A percentile compares a stretch with the other conserved stretches of the same genome.
phyloP scores from a whole-genome alignment of 2,888 invertebrate genomes.

The Petrophora chlorosata region DNA sequence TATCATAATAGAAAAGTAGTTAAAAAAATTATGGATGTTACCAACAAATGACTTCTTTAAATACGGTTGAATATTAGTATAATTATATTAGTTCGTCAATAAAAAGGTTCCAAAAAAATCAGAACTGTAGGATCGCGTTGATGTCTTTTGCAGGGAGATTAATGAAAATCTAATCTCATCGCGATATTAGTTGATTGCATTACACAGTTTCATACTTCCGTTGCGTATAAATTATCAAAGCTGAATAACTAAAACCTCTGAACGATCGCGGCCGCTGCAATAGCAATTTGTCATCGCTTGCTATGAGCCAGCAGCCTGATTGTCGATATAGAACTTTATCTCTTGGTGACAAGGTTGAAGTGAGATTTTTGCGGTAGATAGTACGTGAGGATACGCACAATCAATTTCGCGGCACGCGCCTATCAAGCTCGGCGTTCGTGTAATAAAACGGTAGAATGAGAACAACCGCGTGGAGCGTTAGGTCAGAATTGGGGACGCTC shows the following conservation, averaged over 20 bases:
- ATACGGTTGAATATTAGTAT: neutral
- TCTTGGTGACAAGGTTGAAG: constrained; percentile 10
- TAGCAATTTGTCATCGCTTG: constrained; percentile 56
- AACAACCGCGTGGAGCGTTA: constrained; percentile 33
- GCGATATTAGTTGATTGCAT: neutral
- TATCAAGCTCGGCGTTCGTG: constrained; percentile 44
- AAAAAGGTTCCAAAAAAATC: neutral
- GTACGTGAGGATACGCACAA: constrained; percentile 64
- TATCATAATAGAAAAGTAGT: no score
- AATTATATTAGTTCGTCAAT: no score
- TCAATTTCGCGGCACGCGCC: constrained; percentile 69
- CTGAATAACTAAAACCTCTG: constrained; percentile 27
- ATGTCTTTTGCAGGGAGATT: constrained; percentile 14
- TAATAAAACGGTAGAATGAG: constrained; percentile 55
- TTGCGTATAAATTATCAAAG: constrained; percentile 32
- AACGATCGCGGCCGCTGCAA: constrained; percentile 45
- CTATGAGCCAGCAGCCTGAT: constrained; percentile 2
- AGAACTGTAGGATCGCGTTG: constrained; percentile 11
- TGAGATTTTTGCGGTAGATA: constrained; percentile 9
- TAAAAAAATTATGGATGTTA: no score
- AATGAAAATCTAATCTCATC: neutral
- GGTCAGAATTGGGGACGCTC: constrained; percentile 17
- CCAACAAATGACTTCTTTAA: neutral
- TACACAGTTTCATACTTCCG: constrained; percentile 35
- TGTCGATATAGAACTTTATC: constrained; percentile 16